Base-by-base conservation (phyloP, 2,797 vertebrate species). In the Aphelocoma californica region DNA sequence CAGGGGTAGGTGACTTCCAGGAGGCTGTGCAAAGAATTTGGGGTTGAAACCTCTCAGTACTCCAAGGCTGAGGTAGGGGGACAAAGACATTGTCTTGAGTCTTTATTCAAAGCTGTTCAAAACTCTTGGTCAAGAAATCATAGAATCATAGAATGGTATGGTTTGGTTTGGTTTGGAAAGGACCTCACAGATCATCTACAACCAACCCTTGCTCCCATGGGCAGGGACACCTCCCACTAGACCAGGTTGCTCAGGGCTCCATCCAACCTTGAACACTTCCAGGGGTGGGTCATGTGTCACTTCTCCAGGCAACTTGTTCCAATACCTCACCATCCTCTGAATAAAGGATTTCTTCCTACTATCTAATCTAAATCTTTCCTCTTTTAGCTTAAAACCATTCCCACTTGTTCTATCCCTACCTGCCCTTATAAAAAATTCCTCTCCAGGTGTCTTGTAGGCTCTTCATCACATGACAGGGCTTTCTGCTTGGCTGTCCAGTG, bases 391-490 rank as follows among this genome's bases (percentile, higher is more conserved):
- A 58, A 65, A 83, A 65, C 6, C 3, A 19, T 78, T 53, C 18
- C 3, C 12, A 18, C 2, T 40, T 65, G 7, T 28, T 10, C 51
- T 58, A 14, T 31, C 2, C 14, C 5, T 45, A 24, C 0, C 0
- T 20, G 16, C 7, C 19, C 9, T 42, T 29, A n/a, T 9, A 40
- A 58, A 58, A 58, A n/a, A 9, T 38, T 58, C 29, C 29, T 71
- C 15, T 65, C 25, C 18, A 23, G 25, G 4, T 71, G 53, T 65
- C 18, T 47, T 65, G 21, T 51, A 40, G 16, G 9, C 6, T 64
- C 6, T 81, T 71, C 17, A 24, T 54, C 42, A 32, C 24, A n/a
- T 21, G 32, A 54, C 66, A 72, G 26, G 31, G 6, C 5, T 87
- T 85, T 60, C 50, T 92, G 42, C 18, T 48, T 77, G 40, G 7